These are phyloP conservation scores for Cnemophilus loriae DNA, from an alignment of 2,113 vertebrate genomes.

Conservation along the genomic window DNA sequence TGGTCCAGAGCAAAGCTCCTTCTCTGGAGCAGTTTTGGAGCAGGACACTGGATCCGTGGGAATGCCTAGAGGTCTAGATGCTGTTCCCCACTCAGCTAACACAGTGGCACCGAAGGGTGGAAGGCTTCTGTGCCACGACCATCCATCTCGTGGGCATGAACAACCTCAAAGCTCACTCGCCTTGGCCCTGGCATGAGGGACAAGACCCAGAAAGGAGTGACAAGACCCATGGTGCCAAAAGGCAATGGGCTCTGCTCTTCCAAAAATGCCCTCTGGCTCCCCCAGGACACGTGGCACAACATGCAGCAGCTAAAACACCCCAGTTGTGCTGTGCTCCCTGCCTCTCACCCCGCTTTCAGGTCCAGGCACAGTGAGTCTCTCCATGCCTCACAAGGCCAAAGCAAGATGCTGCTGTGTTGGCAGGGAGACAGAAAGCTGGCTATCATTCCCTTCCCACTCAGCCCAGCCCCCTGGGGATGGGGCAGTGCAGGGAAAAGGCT, in stretches of 20 bases:
- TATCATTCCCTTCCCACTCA: neutral
- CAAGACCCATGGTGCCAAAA: neutral
- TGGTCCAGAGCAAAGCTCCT: neutral
- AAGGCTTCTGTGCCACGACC: neutral
- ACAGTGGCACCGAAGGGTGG: rapidly evolving
- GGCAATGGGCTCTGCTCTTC: neutral
- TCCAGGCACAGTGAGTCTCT: neutral
- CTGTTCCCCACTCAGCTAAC: rapidly evolving
- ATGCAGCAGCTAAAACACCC: neutral
- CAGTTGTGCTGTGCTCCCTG: neutral
- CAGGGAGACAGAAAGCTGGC: neutral
- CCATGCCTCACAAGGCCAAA: rapidly evolving
- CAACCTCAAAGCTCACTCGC: rapidly evolving
- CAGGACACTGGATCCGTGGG: rapidly evolving
- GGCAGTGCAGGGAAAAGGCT: neutral
- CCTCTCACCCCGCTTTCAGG: rapidly evolving
- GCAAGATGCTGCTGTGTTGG: neutral
- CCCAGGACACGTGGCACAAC: rapidly evolving
- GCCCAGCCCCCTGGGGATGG: neutral
- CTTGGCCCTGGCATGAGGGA: neutral
- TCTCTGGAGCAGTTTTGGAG: neutral
- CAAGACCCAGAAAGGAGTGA: neutral
- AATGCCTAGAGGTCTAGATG: neutral
- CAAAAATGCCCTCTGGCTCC: neutral
- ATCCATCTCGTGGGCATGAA: rapidly evolving